Conservation (phyloP, 2,797 vertebrate species). For the Acrossocheilus wenchowensis region DNA sequence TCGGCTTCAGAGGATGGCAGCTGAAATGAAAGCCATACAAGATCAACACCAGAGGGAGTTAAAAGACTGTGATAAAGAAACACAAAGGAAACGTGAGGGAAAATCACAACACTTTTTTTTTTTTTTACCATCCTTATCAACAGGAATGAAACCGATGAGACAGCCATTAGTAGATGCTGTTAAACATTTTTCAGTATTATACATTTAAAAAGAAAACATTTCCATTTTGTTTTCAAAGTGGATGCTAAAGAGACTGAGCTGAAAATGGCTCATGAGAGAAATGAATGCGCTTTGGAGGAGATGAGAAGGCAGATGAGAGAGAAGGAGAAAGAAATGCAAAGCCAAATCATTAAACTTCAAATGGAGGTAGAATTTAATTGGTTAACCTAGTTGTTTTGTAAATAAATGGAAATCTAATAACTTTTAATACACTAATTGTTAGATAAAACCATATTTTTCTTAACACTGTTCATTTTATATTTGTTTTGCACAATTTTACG, state of each 20-base stretch:
- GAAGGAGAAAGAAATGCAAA: slow-evolving; percentile 88
- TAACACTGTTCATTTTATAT: not conserved
- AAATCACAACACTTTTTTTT: not conserved
- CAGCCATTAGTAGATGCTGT: not conserved
- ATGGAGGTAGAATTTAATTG: slow-evolving; percentile 84
- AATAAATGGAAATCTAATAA: not conserved
- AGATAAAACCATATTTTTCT: not conserved
- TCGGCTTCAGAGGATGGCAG: slow-evolving; percentile 65
- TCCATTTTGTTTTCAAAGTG: slow-evolving; percentile 63
- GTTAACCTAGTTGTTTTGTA: not conserved
- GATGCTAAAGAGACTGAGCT: slow-evolving; percentile 70
- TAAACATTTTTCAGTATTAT: not conserved
- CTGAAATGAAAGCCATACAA: slow-evolving; percentile 61
- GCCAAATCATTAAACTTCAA: slow-evolving; percentile 88
- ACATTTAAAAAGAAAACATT: not conserved
- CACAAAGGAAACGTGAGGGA: slow-evolving; percentile 63
- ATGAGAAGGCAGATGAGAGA: slow-evolving; percentile 82
- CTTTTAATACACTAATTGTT: not conserved
- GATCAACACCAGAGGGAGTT: slow-evolving; percentile 76
- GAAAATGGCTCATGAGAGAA: slow-evolving; percentile 75
- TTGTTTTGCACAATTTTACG: not conserved
- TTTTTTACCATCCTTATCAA: not conserved
- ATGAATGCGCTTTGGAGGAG: slow-evolving; percentile 81
- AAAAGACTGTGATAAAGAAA: slow-evolving; percentile 59
- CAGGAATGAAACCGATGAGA: not conserved